Evolutionary conservation across 2,888 invertebrate species (phyloP).

Genomic region (Parasteatoda lunata): DNA sequence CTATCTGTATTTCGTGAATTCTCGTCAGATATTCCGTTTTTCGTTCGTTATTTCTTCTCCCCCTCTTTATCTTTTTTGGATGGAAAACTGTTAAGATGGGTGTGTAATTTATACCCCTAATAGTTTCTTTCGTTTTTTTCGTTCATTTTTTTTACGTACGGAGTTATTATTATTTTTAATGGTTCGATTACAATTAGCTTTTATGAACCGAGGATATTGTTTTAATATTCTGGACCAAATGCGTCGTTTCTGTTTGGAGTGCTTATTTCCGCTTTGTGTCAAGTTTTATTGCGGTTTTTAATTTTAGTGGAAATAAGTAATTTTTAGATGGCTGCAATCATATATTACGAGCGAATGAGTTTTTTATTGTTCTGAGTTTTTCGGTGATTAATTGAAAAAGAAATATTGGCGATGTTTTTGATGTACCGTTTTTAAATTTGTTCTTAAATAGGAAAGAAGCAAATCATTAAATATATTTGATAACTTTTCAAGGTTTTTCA

Average conservation of each 20-base stretch:
- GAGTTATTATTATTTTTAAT: conserved; percentile 36
- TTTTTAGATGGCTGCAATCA: not conserved
- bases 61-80: conserved; percentile 6
- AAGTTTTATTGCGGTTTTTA: not conserved
- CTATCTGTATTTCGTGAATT: conserved; percentile 28
- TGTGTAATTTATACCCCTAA: conserved; percentile 10
- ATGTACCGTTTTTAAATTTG: no score
- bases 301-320: not conserved
- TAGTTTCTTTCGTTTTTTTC: conserved; percentile 2
- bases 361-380: no score
- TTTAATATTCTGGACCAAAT: conserved; percentile 14
- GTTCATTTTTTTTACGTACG: conserved; percentile 20
- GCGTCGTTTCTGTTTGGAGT: not conserved
- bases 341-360: no score
- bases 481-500: no score
- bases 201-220: conserved; percentile 37
- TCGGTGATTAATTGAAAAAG: no score
- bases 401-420: no score
- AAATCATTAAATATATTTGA: no score
- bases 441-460: no score
- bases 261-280: not conserved
- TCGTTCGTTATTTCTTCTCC: conserved; percentile 15
- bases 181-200: conserved; percentile 18
- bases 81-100: conserved; percentile 28
- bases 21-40: conserved; percentile 11